Conservation (phyloP, 2,888 invertebrate species). For the Conistra vaccinii region DNA sequence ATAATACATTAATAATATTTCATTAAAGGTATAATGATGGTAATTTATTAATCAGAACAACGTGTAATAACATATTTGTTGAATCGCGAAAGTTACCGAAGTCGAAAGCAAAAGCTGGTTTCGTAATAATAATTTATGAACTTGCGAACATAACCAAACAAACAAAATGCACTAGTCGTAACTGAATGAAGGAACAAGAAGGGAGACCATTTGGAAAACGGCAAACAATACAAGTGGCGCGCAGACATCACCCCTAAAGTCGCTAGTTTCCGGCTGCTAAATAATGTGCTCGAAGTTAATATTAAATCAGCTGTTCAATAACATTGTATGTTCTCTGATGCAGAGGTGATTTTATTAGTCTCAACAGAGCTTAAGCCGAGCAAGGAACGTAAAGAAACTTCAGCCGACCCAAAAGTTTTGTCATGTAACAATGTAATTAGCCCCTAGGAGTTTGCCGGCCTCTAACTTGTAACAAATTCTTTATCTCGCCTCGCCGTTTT, state of each 20-base stretch:
- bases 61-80: constrained; percentile 40
- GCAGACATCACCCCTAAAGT: constrained; percentile 55
- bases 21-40: neutral
- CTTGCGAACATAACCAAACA: constrained; percentile 43
- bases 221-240: constrained; percentile 60
- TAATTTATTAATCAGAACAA: constrained; percentile 17
- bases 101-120: constrained; percentile 40
- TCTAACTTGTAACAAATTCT: constrained; percentile 85
- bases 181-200: constrained; percentile 47
- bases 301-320: constrained; percentile 75
- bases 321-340: constrained; percentile 79
- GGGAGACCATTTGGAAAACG: constrained; percentile 53
- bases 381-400: constrained; percentile 87
- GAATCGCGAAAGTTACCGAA: constrained; percentile 39
- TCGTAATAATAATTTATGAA: constrained; percentile 58
- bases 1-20: constrained; percentile 6
- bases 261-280: constrained; percentile 56
- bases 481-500: constrained; percentile 85
- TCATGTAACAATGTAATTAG: constrained; percentile 89
- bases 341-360: constrained; percentile 84
- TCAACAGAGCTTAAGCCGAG: constrained; percentile 79
- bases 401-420: constrained; percentile 87
- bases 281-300: constrained; percentile 67
- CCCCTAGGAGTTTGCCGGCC: constrained; percentile 82
- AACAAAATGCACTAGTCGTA: constrained; percentile 56